Evolutionary conservation across 2,888 invertebrate genomes (phyloP), one percentile per base, ranked within the genome.

Genomic region (Cryptocheilus praepositus): DNA sequence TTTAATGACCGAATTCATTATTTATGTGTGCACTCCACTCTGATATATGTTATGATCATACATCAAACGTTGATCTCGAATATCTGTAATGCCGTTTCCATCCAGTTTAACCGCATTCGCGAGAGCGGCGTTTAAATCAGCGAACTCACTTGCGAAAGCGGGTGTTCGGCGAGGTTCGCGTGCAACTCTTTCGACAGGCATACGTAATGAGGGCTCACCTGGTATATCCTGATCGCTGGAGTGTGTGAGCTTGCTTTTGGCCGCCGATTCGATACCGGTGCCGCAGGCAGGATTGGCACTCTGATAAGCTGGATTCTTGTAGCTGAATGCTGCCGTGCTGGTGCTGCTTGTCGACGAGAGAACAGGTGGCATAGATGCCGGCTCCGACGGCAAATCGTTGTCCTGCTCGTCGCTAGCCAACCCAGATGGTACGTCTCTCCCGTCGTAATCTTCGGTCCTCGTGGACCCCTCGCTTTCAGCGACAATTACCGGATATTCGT

Each of bases 231-330:
- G 89, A 70, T 90, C 90, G 65, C 90, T 90, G 58, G 89, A 89
- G 67, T 88, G 86, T 8, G 84, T 79, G 36, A 22, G 44, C 62
- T 85, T 84, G 69, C 54, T 78, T 58, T 85, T 86, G 55, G 72
- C 64, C n/a, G 61, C 71, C 64, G 71, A 64, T 18, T 86, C 84
- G 62, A 74, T 77, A 49, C 61, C 68, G 45, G 71, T 58, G 21
- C 87, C 81, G 66, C 83, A 86, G 18, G 88, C 83, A 5, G 94
- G 91, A 83, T 94, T 93, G 15, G 94, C 95, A 71, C 94, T 94
- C 83, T 94, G 94, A 85, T 95, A 95, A 45, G 92, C 91, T 0
- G 94, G 94, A 82, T 93, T 94, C 63, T 93, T 92, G 85, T 95
- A 92, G 81, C 93, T 94, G 88, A 94, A 94, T 1, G 87, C 84